Conservation (phyloP, 2,888 invertebrate genomes). For the Anoplius nigerrimus region DNA sequence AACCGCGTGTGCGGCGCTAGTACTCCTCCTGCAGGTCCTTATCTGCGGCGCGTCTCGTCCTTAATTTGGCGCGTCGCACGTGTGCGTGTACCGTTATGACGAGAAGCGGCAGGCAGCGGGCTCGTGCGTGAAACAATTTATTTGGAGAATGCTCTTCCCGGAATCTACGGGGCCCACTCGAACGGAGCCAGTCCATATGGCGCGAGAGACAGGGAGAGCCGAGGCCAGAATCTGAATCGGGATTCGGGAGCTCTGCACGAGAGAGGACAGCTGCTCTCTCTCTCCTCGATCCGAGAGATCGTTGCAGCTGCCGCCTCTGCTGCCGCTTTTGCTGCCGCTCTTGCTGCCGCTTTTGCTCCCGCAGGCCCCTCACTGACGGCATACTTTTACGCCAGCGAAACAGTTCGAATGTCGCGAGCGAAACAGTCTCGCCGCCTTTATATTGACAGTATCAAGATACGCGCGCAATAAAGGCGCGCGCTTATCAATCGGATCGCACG, state of each 20-base stretch:
- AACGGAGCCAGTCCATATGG: constrained; percentile 42
- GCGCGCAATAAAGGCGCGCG: too few relatives aligned
- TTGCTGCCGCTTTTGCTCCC: too few relatives aligned
- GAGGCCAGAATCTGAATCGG: constrained; percentile 43
- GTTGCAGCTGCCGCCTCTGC: constrained; percentile 39
- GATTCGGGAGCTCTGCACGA: constrained; percentile 35
- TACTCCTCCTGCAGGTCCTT: background rate
- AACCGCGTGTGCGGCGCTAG: too few relatives aligned
- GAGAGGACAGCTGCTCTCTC: constrained; percentile 51
- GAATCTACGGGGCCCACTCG: constrained; percentile 33
- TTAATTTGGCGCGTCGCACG: background rate
- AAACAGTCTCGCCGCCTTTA: too few relatives aligned
- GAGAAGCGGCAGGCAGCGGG: background rate
- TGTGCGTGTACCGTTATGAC: too few relatives aligned
- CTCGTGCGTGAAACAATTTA: constrained; percentile 25
- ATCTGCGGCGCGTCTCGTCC: background rate
- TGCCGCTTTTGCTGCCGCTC: background rate
- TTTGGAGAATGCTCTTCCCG: constrained; percentile 38
- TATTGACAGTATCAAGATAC: too few relatives aligned
- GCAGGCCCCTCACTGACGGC: too few relatives aligned
- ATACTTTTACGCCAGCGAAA: too few relatives aligned
- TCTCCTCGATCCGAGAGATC: constrained; percentile 30
- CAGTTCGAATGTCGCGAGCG: too few relatives aligned
- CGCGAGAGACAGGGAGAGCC: constrained; percentile 39
- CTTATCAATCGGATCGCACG: too few relatives aligned